These are phyloP conservation scores for Hesperia comma DNA, from an alignment of 2,888 invertebrate species.

Conservation along the genomic window DNA sequence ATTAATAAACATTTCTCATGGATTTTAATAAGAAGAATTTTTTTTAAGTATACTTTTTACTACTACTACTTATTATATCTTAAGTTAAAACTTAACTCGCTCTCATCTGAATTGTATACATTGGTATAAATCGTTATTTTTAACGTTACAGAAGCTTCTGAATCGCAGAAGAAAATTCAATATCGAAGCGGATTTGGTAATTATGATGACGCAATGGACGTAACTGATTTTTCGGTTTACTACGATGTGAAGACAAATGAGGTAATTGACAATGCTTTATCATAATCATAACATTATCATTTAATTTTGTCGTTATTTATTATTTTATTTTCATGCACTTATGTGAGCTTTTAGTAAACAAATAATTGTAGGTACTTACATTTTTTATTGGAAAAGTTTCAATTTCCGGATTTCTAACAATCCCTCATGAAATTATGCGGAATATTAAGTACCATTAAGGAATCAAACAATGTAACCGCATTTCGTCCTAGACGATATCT, in stretches of 20 bases:
- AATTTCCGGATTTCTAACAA: not conserved
- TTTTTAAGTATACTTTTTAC: too few relatives aligned
- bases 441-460: slow-evolving; percentile 5
- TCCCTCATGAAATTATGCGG: not conserved
- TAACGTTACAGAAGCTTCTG: slow-evolving; percentile 27
- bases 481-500: not conserved
- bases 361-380: too few relatives aligned
- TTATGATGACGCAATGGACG: slow-evolving; percentile 70
- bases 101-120: too few relatives aligned
- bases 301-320: not conserved
- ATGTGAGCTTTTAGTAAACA: too few relatives aligned
- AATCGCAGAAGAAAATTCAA: slow-evolving; percentile 1
- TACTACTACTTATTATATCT: too few relatives aligned
- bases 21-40: too few relatives aligned
- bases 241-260: slow-evolving; percentile 75
- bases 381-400: too few relatives aligned
- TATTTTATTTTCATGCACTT: too few relatives aligned
- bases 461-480: not conserved
- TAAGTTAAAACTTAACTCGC: too few relatives aligned
- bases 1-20: too few relatives aligned
- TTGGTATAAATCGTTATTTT: slow-evolving; percentile 34
- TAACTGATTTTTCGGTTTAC: slow-evolving; percentile 77
- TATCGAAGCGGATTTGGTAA: slow-evolving; percentile 44
- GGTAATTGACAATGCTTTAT: slow-evolving; percentile 49
- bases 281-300: not conserved